These are phyloP conservation scores for Ceryle rudis DNA, from an alignment of 2,797 vertebrate genomes.

Conservation along the genomic window DNA sequence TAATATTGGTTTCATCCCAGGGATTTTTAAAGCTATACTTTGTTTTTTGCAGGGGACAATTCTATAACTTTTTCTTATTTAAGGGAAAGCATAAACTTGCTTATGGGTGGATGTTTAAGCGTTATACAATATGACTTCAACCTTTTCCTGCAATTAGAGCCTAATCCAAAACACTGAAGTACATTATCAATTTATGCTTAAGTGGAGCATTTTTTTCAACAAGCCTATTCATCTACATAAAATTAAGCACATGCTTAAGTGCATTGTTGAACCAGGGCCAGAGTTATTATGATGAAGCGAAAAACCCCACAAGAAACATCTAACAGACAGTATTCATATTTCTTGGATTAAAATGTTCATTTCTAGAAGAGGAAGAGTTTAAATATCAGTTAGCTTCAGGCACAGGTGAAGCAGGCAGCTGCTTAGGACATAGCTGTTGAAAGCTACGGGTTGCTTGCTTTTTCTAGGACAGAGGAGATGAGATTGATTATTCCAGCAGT, in stretches of 20 bases:
- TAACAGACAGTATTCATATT: not conserved
- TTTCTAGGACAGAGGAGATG: not conserved
- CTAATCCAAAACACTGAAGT: conserved; percentile 37
- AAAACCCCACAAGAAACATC: not conserved
- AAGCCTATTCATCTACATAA: conserved; percentile 45
- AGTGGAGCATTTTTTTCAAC: conserved; percentile 41
- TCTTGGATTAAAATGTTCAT: not conserved
- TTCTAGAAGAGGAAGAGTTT: not conserved
- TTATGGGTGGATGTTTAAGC: conserved; percentile 2
- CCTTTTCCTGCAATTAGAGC: conserved; percentile 46
- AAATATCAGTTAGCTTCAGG: not conserved
- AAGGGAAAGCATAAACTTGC: not conserved
- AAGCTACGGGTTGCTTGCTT: not conserved
- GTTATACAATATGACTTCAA: conserved; percentile 39
- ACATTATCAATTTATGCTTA: conserved; percentile 42
- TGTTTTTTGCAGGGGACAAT: not conserved
- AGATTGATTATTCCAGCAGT: not conserved
- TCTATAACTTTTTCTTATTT: not conserved
- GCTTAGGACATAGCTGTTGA: not conserved
- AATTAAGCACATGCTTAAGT: conserved; percentile 54
- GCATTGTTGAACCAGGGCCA: conserved; percentile 50
- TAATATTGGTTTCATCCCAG: not conserved
- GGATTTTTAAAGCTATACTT: not conserved
- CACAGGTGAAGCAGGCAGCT: conserved; percentile 1
- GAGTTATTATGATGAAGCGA: not conserved